Percentiles rank a stretch among this genome's conserved stretches.
phyloP scores from a whole-genome alignment of 2,888 invertebrate species.

The Ectemnius cavifrons region DNA sequence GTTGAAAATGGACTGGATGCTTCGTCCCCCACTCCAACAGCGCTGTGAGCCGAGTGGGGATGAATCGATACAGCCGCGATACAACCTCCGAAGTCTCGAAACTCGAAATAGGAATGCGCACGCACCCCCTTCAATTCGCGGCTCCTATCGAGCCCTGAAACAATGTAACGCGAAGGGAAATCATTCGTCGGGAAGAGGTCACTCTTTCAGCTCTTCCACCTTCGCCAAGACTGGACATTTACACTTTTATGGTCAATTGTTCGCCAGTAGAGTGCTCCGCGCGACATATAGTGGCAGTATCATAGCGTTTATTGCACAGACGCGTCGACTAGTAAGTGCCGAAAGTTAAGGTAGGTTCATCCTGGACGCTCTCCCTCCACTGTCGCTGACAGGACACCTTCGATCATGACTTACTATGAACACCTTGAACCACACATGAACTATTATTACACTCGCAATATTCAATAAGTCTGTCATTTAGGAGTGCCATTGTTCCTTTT shows the following conservation, averaged over 20 bases:
- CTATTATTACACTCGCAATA: too few species aligned
- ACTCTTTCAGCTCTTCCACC: conserved; percentile 57
- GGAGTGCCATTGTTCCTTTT: too few species aligned
- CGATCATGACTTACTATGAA: too few species aligned
- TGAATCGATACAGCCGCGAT: conserved; percentile 77
- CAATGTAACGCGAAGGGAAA: conserved; percentile 62
- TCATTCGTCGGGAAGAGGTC: conserved; percentile 62
- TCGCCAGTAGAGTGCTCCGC: too few species aligned
- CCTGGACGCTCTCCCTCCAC: not conserved
- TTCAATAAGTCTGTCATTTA: too few species aligned
- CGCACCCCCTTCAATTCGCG: conserved; percentile 62
- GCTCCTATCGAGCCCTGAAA: conserved; percentile 64
- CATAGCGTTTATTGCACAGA: conserved; percentile 16
- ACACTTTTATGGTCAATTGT: conserved; percentile 38
- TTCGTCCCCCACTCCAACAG: conserved; percentile 57
- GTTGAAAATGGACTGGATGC: conserved; percentile 62
- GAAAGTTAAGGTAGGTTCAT: conserved; percentile 12
- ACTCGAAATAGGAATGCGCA: conserved; percentile 73
- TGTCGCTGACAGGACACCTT: too few species aligned
- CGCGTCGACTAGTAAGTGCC: not conserved
- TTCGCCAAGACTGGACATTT: conserved; percentile 36
- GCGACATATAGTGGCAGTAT: conserved; percentile 40
- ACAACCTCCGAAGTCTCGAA: conserved; percentile 75
- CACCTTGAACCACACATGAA: too few species aligned
- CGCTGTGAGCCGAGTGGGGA: conserved; percentile 59